Conservation (phyloP, 2,888 invertebrate species). For the Scelioninae gen. 1 region DNA sequence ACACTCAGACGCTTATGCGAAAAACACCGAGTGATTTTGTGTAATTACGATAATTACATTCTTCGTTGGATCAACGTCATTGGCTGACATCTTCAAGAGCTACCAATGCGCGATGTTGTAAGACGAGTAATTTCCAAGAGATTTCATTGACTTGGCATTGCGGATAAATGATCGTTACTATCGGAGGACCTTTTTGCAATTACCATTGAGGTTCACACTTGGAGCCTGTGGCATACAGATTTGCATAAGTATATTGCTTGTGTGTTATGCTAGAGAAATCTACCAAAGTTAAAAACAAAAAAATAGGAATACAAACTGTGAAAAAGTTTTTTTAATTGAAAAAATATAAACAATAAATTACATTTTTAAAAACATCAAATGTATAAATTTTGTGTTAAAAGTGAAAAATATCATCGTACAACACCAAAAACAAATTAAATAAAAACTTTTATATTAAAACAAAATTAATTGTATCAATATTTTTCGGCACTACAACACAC, state of each 20-base stretch:
- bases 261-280: constrained; percentile 54
- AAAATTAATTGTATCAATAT: constrained; percentile 39
- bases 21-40: constrained; percentile 47
- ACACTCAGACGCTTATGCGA: constrained; percentile 18
- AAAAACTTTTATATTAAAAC: no score
- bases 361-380: no score
- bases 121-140: constrained; percentile 59
- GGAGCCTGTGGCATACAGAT: constrained; percentile 54
- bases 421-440: no score
- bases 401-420: no score
- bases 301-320: no score
- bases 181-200: constrained; percentile 63
- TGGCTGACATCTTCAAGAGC: constrained; percentile 64
- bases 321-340: no score
- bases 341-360: no score
- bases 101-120: constrained; percentile 64
- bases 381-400: no score
- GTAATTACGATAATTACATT: constrained; percentile 66
- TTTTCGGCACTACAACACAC: constrained; percentile 28
- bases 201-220: constrained; percentile 60
- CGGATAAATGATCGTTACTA: constrained; percentile 65
- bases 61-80: constrained; percentile 64
- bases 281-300: constrained; percentile 32
- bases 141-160: constrained; percentile 63
- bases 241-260: constrained; percentile 59